Evolutionary conservation across 2,113 vertebrate genomes (phyloP).

Genomic region (Myotis brandtii): DNA sequence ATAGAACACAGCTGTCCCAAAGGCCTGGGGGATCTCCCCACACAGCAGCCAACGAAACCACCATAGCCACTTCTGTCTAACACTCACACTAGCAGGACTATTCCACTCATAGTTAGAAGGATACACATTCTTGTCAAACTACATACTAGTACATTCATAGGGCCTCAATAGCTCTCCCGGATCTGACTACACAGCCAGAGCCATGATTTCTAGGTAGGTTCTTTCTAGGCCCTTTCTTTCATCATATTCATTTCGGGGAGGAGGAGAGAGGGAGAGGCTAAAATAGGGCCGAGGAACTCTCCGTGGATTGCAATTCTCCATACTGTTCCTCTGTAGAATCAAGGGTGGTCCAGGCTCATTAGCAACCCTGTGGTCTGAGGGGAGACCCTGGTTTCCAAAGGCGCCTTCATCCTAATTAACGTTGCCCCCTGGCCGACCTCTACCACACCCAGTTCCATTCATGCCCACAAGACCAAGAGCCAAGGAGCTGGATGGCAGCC

Average conservation of each 20-base stretch:
- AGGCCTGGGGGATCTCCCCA: background rate
- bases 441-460: background rate
- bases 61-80: background rate
- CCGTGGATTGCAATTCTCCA: background rate
- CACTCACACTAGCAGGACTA: background rate
- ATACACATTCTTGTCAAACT: background rate
- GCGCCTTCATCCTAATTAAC: background rate
- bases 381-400: background rate
- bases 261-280: too few relatives aligned
- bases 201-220: background rate
- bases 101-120: background rate
- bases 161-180: background rate
- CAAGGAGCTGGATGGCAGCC: background rate
- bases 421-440: background rate
- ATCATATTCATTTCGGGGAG: background rate
- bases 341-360: background rate
- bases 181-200: background rate
- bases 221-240: background rate
- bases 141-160: background rate
- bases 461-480: background rate
- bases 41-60: rapidly evolving
- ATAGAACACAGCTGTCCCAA: constrained; percentile 57
- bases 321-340: background rate
- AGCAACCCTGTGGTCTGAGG: background rate
- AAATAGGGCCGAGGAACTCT: background rate